Conservation (phyloP, 2,113 vertebrate genomes). For the Aramus guarauna region DNA sequence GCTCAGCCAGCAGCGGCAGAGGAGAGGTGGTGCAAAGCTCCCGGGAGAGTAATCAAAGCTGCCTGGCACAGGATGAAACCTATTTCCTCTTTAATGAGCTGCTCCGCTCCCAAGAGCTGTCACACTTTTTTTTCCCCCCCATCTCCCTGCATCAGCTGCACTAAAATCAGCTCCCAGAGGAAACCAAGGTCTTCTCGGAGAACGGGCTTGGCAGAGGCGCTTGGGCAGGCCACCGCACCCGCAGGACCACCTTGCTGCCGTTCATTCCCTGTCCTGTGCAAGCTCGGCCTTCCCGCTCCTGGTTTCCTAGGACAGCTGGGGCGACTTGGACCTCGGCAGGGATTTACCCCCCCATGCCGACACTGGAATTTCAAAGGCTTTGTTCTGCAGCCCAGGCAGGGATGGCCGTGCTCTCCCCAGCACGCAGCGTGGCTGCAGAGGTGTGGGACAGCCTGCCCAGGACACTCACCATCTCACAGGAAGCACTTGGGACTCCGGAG, state of each 20-base stretch:
- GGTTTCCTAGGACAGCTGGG: background rate
- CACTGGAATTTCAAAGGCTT: background rate
- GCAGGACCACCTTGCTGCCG: background rate
- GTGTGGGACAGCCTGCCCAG: background rate
- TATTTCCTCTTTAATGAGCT: background rate
- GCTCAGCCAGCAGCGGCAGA: background rate
- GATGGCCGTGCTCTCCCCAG: background rate
- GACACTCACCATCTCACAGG: background rate
- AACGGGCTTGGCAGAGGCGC: accelerated
- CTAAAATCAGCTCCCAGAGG: background rate
- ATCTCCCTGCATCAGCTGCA: background rate
- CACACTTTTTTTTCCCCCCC: no score
- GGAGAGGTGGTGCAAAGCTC: background rate
- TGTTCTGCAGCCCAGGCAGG: background rate
- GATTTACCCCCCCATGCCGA: accelerated
- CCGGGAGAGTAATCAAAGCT: background rate
- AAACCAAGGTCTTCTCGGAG: background rate
- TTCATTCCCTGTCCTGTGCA: accelerated
- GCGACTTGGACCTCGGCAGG: background rate
- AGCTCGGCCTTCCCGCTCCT: background rate
- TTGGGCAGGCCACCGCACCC: background rate
- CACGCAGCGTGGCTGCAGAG: background rate
- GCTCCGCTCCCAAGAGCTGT: background rate
- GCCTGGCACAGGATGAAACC: background rate
- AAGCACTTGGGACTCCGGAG: background rate